These are phyloP conservation scores for Hylomyscus alleni DNA, from an alignment of 2,797 vertebrate species.

Conservation along the genomic window DNA sequence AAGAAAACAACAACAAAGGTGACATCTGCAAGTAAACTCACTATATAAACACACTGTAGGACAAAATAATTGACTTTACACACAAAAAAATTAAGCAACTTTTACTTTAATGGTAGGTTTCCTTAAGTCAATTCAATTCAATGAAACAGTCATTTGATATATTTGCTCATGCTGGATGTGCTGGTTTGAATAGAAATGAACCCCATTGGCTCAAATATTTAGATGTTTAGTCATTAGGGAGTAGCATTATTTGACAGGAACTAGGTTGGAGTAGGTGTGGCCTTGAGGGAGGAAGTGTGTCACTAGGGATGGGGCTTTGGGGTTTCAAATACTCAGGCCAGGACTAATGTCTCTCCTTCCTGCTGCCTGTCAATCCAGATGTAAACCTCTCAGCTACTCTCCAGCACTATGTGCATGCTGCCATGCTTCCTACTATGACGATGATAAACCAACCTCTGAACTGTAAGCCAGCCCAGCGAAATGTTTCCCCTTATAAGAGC, in stretches of 20 bases:
- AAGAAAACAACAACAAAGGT: constrained; percentile 29
- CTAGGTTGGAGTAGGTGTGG: background rate
- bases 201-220: background rate
- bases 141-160: background rate
- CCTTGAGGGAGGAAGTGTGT: background rate
- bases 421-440: too few relatives aligned
- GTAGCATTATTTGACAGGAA: background rate
- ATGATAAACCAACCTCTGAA: background rate
- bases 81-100: constrained; percentile 1
- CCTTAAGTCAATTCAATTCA: constrained; percentile 3
- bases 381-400: background rate
- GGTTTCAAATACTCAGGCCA: background rate
- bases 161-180: background rate
- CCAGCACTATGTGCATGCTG: background rate
- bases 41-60: constrained; percentile 16
- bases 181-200: background rate
- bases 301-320: background rate
- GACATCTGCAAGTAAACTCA: background rate
- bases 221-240: background rate
- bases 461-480: background rate
- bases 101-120: constrained; percentile 36
- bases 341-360: background rate
- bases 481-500: background rate
- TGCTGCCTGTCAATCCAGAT: background rate
- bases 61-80: constrained; percentile 7